These are phyloP conservation scores for Eurystomus gularis DNA, from an alignment of 2,113 vertebrate genomes.

Conservation along the genomic window DNA sequence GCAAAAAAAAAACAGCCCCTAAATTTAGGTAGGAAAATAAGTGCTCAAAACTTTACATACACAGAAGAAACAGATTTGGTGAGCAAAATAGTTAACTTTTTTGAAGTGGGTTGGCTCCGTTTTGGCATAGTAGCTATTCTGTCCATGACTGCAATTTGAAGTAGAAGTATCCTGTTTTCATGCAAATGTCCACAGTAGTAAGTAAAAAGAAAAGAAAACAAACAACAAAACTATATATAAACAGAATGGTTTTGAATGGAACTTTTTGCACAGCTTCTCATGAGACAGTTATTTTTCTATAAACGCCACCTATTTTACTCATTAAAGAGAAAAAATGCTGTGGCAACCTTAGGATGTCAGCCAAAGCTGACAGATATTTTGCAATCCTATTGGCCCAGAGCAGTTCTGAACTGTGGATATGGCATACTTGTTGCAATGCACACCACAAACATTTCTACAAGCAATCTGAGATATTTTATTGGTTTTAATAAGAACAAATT, in stretches of 20 bases:
- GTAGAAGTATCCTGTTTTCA: conserved; percentile 68
- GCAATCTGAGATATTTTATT: conserved; percentile 15
- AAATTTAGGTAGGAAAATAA: conserved; percentile 56
- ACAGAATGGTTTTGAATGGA: conserved; percentile 57
- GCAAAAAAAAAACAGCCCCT: neutral
- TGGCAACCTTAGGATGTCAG: conserved; percentile 19
- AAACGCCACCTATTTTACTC: conserved; percentile 59
- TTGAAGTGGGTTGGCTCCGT: conserved; percentile 47
- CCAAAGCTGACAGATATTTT: conserved; percentile 54
- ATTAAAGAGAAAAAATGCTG: conserved; percentile 56
- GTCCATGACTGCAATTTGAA: conserved; percentile 56
- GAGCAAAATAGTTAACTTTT: conserved; percentile 24
- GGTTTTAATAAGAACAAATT: conserved; percentile 30
- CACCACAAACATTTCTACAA: conserved; percentile 6
- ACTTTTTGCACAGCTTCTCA: conserved; percentile 46
- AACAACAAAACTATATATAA: conserved; percentile 71
- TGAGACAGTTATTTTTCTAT: conserved; percentile 53
- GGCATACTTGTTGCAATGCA: neutral
- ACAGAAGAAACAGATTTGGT: conserved; percentile 47
- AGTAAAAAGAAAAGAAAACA: conserved; percentile 64
- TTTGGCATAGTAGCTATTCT: conserved; percentile 48
- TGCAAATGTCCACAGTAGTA: conserved; percentile 55
- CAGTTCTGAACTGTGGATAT: conserved; percentile 10
- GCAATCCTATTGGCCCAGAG: conserved; percentile 23
- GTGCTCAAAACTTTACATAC: neutral